These are phyloP conservation scores for Chrysotoxum bicinctum DNA, from an alignment of 2,888 invertebrate species.

Conservation along the genomic window DNA sequence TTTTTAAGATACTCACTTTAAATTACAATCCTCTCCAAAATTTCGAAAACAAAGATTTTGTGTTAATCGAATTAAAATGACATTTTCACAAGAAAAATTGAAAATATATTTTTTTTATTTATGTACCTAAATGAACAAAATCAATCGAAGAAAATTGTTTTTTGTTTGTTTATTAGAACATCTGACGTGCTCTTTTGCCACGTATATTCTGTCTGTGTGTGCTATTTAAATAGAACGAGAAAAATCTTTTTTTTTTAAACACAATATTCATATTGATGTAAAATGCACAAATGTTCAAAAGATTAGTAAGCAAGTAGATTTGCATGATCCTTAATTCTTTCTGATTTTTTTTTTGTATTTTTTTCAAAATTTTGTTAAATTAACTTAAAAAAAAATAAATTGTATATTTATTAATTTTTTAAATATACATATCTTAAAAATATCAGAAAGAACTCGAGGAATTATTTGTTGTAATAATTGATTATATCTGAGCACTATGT, in stretches of 20 bases:
- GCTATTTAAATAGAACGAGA: conserved; percentile 23
- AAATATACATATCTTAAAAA: background rate
- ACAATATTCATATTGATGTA: conserved; percentile 37
- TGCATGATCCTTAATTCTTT: conserved; percentile 43
- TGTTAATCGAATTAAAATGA: conserved; percentile 73
- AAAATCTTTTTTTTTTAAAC: conserved; percentile 1
- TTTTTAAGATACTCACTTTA: conserved; percentile 35
- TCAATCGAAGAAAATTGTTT: background rate
- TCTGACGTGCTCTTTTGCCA: conserved; percentile 80
- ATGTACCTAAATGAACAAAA: conserved; percentile 9
- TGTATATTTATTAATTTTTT: background rate
- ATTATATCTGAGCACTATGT: conserved; percentile 1
- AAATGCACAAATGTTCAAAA: conserved; percentile 54
- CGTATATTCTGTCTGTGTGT: conserved; percentile 81
- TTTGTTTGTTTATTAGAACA: conserved; percentile 54
- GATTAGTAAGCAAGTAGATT: conserved; percentile 40
- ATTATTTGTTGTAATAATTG: conserved; percentile 8
- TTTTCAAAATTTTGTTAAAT: background rate
- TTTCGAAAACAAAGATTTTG: conserved; percentile 27
- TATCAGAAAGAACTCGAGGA: background rate
- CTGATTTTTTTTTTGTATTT: background rate
- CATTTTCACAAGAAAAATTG: conserved; percentile 58
- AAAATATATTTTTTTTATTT: too few species aligned
- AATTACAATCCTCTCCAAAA: background rate
- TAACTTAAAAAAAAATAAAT: background rate